Percentiles rank a stretch among this genome's conserved stretches.
Conservation (phyloP, 2,113 vertebrate genomes). For the Chamaetylas fuelleborni region DNA sequence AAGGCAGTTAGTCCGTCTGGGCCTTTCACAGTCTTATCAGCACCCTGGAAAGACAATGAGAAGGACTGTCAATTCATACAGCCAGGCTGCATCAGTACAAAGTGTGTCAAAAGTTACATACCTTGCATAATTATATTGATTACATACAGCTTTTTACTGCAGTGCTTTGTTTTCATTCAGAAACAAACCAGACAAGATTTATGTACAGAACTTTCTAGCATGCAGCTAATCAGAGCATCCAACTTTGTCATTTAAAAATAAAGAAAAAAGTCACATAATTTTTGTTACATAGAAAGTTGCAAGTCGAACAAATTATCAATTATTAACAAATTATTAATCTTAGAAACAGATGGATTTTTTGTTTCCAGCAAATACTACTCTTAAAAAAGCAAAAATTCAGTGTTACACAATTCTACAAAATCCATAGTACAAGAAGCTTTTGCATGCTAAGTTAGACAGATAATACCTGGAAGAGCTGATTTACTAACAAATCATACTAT, state of each 20-base stretch:
- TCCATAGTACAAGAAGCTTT: not conserved
- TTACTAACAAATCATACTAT: not conserved
- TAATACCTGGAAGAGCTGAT: not conserved
- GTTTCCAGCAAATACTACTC: not conserved
- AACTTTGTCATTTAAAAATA: not conserved
- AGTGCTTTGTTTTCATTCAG: not conserved
- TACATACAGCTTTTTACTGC: not conserved
- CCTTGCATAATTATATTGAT: not conserved
- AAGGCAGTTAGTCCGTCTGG: slow-evolving; percentile 84
- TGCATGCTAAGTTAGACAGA: not conserved
- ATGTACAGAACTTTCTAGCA: not conserved
- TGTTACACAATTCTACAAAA: not conserved
- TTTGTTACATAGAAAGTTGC: not conserved
- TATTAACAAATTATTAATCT: no score
- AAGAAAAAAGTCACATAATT: not conserved
- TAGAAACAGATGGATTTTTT: not conserved
- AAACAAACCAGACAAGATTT: not conserved
- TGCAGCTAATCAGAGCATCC: not conserved
- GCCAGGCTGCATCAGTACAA: not conserved
- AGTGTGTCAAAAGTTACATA: not conserved
- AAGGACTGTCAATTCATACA: slow-evolving; percentile 2
- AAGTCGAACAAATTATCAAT: not conserved
- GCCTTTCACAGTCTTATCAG: slow-evolving; percentile 87
- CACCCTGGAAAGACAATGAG: slow-evolving; percentile 82
- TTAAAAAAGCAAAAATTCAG: not conserved